phyloP scores from a whole-genome alignment of 1,140 invertebrate genomes.

The Aphis craccivora region DNA sequence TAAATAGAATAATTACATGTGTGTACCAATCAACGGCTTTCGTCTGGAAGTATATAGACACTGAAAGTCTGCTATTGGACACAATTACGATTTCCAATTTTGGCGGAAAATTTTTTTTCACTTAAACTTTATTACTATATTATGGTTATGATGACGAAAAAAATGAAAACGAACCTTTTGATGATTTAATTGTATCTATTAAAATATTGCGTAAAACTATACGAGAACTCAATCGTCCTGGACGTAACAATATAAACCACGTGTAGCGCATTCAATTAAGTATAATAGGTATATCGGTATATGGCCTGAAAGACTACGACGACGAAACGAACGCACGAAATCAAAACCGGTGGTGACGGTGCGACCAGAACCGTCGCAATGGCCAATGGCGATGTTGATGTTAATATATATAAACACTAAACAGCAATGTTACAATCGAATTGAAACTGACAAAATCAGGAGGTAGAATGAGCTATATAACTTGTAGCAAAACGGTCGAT shows the following conservation, averaged over 20 bases:
- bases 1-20: background rate
- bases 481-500: constrained; percentile 22
- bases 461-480: background rate
- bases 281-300: background rate
- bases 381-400: background rate
- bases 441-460: background rate
- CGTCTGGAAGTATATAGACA: background rate
- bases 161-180: background rate
- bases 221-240: background rate
- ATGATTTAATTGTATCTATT: background rate
- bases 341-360: background rate
- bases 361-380: background rate
- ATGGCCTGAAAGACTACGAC: background rate
- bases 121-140: no score
- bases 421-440: background rate
- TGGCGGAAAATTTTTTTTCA: background rate
- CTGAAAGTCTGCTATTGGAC: background rate
- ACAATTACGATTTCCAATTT: background rate
- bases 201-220: background rate
- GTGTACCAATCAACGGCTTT: background rate
- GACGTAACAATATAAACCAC: background rate
- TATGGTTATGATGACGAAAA: background rate
- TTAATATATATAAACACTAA: background rate
- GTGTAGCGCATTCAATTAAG: background rate
- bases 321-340: background rate